Evolutionary conservation across 2,113 vertebrate genomes (phyloP), one percentile per base, ranked within the genome.

Genomic region (Euleptes europaea): DNA sequence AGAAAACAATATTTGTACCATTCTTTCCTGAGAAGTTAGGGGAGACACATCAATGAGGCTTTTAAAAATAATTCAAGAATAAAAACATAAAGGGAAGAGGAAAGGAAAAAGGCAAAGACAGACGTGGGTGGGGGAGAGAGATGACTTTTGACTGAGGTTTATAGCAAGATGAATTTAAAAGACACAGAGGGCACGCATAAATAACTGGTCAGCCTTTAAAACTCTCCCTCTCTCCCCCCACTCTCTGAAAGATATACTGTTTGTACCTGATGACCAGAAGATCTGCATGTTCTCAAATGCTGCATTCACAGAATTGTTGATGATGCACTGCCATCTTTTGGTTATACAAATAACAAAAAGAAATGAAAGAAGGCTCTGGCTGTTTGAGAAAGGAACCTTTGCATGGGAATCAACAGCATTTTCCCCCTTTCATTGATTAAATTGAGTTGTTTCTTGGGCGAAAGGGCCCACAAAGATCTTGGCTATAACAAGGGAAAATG

Each of bases 251-350:
- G 63, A 65, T 84, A 81, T 38, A 70, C n/a, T 78, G 82, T 40
- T 67, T 5, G 0, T 57, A 88, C 57, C 44, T 14, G 42, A 88
- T 91, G 83, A 93, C 82, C 71, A 21, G 88, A 83, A 77, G 71
- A 85, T 83, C 92, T 90, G 83, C 70, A 86, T 73, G 69, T 67
- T 80, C 76, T 77, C 90, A 87, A 90, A 77, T 35, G 70, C 38
- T 86, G 72, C 19, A 85, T 91, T 78, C 76, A 90, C 70, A 84
- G 76, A 93, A 96, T 95, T 94, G 88, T 93, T 96, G 95, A 96
- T 96, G 95, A 96, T 94, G 94, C 44, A 96, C 93, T 97, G 96
- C 96, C 96, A 95, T 95, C 96, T 97, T 95, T 97, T 96, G 95
- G 95, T 84, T 95, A 88, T 87, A 94, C 91, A 92, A 95, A 95